These are phyloP conservation scores for Nansenia antarctica DNA, from an alignment of 2,113 vertebrate genomes.

Conservation along the genomic window DNA sequence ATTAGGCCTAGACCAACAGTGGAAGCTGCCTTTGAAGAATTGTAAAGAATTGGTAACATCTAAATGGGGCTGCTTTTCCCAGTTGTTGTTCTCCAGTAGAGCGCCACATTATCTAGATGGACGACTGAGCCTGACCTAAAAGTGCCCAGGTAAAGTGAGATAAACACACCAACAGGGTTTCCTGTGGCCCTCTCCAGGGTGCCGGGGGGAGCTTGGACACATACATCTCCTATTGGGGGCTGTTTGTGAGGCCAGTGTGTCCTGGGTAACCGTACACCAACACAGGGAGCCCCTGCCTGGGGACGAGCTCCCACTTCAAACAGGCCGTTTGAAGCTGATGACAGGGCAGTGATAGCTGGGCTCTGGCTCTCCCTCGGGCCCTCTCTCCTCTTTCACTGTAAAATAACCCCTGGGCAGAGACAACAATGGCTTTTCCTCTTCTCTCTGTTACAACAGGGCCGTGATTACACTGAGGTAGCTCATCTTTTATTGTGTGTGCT, in stretches of 20 bases:
- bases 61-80: neutral
- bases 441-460: constrained; percentile 42
- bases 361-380: constrained; percentile 51
- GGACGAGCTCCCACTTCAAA: constrained; percentile 70
- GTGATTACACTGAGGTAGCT: constrained; percentile 40
- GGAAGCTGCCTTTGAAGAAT: constrained; percentile 31
- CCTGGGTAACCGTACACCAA: constrained; percentile 68
- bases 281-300: constrained; percentile 51
- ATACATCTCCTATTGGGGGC: constrained; percentile 27
- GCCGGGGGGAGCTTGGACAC: constrained; percentile 31
- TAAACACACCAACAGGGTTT: constrained; percentile 41
- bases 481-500: constrained; percentile 31
- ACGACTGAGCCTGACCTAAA: constrained; percentile 41
- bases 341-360: constrained; percentile 66
- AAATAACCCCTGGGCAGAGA: constrained; percentile 59
- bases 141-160: constrained; percentile 38
- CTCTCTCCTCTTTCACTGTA: constrained; percentile 56
- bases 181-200: constrained; percentile 35
- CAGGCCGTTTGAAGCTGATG: constrained; percentile 71
- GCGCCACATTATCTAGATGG: constrained; percentile 24
- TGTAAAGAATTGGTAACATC: neutral
- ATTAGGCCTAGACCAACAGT: neutral
- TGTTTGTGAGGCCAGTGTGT: constrained; percentile 47
- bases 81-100: constrained; percentile 13
- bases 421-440: constrained; percentile 64